Evolutionary conservation across 1,140 invertebrate genomes (phyloP).

Genomic region (Mamestra configurata): DNA sequence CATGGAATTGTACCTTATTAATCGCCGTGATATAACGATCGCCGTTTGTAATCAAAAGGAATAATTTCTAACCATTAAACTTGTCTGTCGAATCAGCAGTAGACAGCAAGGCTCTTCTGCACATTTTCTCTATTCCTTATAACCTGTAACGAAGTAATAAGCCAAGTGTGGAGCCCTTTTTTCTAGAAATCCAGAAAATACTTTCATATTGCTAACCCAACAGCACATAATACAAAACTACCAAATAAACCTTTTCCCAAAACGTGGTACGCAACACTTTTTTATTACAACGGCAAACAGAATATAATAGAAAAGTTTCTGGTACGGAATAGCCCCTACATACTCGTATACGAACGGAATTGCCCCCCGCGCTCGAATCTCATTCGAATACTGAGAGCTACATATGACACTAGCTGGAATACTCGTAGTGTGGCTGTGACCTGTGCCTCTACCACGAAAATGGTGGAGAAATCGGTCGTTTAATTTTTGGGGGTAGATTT

Average conservation of each 20-base stretch:
- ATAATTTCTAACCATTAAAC: no score
- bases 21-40: no score
- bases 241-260: not conserved
- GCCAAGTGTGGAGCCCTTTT: no score
- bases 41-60: no score
- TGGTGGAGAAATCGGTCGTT: not conserved
- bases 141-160: no score
- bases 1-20: no score
- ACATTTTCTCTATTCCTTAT: no score
- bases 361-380: slow-evolving; percentile 22
- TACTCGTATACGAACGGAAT: slow-evolving; percentile 2
- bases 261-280: slow-evolving; percentile 5
- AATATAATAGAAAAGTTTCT: slow-evolving; percentile 21
- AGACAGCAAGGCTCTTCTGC: no score
- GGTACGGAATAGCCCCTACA: not conserved
- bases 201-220: not conserved
- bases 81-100: no score
- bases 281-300: slow-evolving; percentile 16
- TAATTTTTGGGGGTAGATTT: not conserved
- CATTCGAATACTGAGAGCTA: slow-evolving; percentile 46
- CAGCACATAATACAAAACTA: not conserved
- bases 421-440: not conserved
- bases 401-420: slow-evolving; percentile 29
- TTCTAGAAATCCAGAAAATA: not conserved
- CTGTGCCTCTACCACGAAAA: slow-evolving; percentile 13